These are phyloP conservation scores for Wasmannia auropunctata DNA, from an alignment of 1,140 invertebrate genomes.

Conservation along the genomic window DNA sequence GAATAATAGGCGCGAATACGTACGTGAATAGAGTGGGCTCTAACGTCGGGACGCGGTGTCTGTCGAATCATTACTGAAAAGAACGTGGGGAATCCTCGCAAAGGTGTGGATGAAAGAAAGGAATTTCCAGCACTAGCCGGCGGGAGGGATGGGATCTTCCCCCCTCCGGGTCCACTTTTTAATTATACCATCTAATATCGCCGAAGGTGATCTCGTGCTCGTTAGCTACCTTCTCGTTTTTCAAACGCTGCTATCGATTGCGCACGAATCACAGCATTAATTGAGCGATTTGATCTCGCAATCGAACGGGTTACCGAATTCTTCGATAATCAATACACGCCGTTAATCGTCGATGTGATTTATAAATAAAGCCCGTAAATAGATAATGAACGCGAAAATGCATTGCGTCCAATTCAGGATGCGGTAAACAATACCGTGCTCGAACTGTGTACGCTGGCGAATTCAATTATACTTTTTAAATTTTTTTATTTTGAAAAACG, in stretches of 20 bases:
- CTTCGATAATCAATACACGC: constrained; percentile 16
- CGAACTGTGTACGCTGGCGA: not conserved
- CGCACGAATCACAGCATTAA: not conserved
- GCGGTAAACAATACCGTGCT: constrained; percentile 18
- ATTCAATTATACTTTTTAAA: not conserved
- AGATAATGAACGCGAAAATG: constrained; percentile 31
- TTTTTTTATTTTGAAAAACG: not conserved
- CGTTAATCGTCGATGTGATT: constrained; percentile 9
- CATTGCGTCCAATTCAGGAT: not conserved
- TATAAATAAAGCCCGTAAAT: constrained; percentile 20
- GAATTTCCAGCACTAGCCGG: constrained; percentile 28
- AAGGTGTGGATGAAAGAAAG: constrained; percentile 16
- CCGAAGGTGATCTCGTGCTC: constrained; percentile 15
- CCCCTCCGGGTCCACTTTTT: constrained; percentile 28
- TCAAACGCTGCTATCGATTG: constrained; percentile 22
- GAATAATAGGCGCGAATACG: constrained; percentile 50
- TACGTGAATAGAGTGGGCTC: constrained; percentile 6
- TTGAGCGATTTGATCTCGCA: not conserved
- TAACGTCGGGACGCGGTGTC: not conserved
- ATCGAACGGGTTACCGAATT: not conserved
- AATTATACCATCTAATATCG: constrained; percentile 39
- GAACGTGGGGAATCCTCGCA: not conserved
- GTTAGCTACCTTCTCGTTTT: constrained; percentile 62
- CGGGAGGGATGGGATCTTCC: no score
- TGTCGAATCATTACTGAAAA: constrained; percentile 51